phyloP scores from a whole-genome alignment of 2,888 invertebrate species.

The Halictus quadricinctus region DNA sequence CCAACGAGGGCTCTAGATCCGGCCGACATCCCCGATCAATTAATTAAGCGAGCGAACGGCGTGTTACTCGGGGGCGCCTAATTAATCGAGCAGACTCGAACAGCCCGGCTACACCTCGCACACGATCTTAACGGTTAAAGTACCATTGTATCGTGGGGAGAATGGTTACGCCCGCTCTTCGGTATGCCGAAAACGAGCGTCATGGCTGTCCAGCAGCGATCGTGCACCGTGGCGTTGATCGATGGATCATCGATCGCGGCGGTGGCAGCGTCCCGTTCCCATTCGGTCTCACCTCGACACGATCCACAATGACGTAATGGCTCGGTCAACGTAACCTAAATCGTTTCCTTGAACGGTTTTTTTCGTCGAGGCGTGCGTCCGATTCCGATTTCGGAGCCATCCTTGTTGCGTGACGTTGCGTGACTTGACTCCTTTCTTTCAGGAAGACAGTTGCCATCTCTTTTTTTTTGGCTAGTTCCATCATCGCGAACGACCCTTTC shows the following conservation, averaged over 20 bases:
- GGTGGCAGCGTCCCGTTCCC: slow-evolving; percentile 8
- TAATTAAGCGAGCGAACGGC: slow-evolving; percentile 60
- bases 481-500: neutral
- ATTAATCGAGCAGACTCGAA: slow-evolving; percentile 73
- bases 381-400: slow-evolving; percentile 15
- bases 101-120: slow-evolving; percentile 77
- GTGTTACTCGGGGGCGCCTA: slow-evolving; percentile 57
- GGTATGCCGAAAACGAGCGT: slow-evolving; percentile 24
- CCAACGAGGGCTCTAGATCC: slow-evolving; percentile 19
- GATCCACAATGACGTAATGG: slow-evolving; percentile 33
- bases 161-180: slow-evolving; percentile 55
- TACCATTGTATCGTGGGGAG: slow-evolving; percentile 54
- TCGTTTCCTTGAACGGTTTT: slow-evolving; percentile 19
- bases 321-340: slow-evolving; percentile 34
- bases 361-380: neutral
- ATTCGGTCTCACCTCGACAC: slow-evolving; percentile 41
- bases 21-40: slow-evolving; percentile 53
- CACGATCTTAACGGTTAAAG: slow-evolving; percentile 75
- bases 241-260: slow-evolving; percentile 50
- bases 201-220: neutral
- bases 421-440: neutral
- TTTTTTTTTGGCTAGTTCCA: neutral
- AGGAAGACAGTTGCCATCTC: neutral
- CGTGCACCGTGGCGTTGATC: slow-evolving; percentile 24
- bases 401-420: neutral